phyloP scores from a whole-genome alignment of 2,797 vertebrate genomes.

The Enoplosus armatus region DNA sequence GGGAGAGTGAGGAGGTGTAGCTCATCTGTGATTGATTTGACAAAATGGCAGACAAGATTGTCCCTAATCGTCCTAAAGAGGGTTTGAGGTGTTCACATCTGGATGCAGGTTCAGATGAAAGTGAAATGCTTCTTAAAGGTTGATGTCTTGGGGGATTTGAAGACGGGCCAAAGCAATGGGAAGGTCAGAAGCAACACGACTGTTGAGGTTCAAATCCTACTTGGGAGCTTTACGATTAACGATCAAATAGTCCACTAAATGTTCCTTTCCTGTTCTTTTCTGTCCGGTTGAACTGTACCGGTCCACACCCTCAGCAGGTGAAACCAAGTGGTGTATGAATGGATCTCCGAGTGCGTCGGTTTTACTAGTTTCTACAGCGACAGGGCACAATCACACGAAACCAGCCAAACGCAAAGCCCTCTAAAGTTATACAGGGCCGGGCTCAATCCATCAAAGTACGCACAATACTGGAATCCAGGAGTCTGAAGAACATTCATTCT shows the following conservation, averaged over 20 bases:
- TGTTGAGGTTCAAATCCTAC: neutral
- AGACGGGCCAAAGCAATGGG: neutral
- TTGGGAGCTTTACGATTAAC: neutral
- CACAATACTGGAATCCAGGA: conserved; percentile 76
- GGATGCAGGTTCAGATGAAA: neutral
- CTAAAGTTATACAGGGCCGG: conserved; percentile 73
- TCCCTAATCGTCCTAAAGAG: neutral
- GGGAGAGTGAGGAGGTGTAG: neutral
- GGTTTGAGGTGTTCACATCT: neutral
- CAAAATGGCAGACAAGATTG: neutral
- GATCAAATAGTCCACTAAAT: neutral
- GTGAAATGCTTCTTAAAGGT: neutral
- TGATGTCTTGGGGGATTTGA: neutral
- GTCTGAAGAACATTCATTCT: conserved; percentile 80
- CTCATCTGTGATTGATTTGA: conserved; percentile 3
- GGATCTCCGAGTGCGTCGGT: conserved; percentile 15
- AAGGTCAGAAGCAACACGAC: neutral
- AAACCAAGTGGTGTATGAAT: conserved; percentile 41
- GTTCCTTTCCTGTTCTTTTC: neutral
- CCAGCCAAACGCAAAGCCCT: conserved; percentile 74
- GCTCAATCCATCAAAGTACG: conserved; percentile 74
- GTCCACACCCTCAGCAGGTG: neutral
- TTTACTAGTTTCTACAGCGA: conserved; percentile 59
- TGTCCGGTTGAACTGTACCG: neutral
- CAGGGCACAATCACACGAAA: conserved; percentile 74